A percentile compares a stretch with the other conserved stretches of the same genome.
These are phyloP conservation scores for Antitype chi DNA, from an alignment of 2,888 invertebrate species.

Conservation along the genomic window DNA sequence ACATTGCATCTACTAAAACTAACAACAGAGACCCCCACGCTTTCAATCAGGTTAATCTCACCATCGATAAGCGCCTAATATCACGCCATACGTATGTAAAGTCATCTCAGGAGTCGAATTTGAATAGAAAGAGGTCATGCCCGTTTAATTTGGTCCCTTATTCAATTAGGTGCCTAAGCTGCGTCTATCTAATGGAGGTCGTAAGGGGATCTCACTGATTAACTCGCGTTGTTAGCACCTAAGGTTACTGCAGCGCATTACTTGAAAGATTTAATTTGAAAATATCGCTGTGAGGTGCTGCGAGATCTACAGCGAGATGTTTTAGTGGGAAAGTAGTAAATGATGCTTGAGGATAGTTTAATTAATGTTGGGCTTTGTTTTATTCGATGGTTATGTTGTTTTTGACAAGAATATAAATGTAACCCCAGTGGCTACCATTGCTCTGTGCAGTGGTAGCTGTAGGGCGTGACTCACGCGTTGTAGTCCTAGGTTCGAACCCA, in stretches of 20 bases:
- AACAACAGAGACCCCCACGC: constrained; percentile 59
- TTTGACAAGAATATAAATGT: neutral
- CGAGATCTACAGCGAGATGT: neutral
- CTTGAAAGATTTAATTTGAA: constrained; percentile 75
- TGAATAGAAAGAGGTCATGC: constrained; percentile 89
- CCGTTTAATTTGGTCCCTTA: constrained; percentile 88
- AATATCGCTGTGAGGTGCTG: constrained; percentile 46
- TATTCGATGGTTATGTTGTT: neutral
- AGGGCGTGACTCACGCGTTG: too few species aligned
- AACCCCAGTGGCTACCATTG: too few species aligned
- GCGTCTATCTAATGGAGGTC: constrained; percentile 86
- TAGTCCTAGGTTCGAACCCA: too few species aligned
- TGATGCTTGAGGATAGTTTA: constrained; percentile 7
- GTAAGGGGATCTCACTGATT: constrained; percentile 88
- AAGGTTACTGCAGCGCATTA: constrained; percentile 74
- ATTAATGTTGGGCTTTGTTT: constrained; percentile 11
- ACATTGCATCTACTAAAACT: constrained; percentile 44
- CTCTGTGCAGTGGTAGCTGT: too few species aligned
- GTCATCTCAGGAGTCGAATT: constrained; percentile 82
- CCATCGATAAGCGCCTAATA: constrained; percentile 78
- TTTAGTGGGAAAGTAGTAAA: constrained; percentile 4
- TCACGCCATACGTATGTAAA: constrained; percentile 77
- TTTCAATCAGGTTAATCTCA: constrained; percentile 80
- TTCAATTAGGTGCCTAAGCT: constrained; percentile 88
- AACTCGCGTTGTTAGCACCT: constrained; percentile 86